A percentile compares a stretch with the other conserved stretches of the same genome.
Evolutionary conservation across 1,140 invertebrate genomes (phyloP).

Genomic region (Anthonomus grandis): DNA sequence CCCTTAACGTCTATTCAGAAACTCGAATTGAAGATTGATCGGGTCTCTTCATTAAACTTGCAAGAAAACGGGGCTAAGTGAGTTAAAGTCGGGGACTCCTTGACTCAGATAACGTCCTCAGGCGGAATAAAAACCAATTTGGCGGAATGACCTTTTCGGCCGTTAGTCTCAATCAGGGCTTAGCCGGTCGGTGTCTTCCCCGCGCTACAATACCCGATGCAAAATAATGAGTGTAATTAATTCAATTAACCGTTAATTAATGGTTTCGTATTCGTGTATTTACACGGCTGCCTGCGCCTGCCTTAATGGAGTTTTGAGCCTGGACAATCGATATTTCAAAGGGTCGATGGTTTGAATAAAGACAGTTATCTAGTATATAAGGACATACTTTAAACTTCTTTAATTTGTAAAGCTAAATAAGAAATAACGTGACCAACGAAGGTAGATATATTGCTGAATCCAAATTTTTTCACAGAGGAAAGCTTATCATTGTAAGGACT

Average conservation of each 20-base stretch:
- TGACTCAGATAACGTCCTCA: constrained; percentile 37
- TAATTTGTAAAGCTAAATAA: too few relatives aligned
- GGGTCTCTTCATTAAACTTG: constrained; percentile 22
- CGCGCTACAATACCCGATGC: constrained; percentile 46
- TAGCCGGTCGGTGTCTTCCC: constrained; percentile 38
- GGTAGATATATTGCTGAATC: too few relatives aligned
- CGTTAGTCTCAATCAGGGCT: constrained; percentile 46
- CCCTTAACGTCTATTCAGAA: too few relatives aligned
- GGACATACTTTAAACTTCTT: too few relatives aligned
- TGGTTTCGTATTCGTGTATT: constrained; percentile 49
- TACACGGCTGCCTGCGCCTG: constrained; percentile 42
- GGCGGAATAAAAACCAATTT: constrained; percentile 45
- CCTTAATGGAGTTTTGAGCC: constrained; percentile 51
- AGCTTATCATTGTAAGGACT: too few relatives aligned
- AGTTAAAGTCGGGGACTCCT: constrained; percentile 33
- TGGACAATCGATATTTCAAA: constrained; percentile 48
- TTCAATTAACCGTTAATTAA: constrained; percentile 54
- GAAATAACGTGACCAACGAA: too few relatives aligned
- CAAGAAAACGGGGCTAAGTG: constrained; percentile 20
- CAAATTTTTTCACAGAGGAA: too few relatives aligned
- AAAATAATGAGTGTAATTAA: constrained; percentile 53
- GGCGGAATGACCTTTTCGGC: constrained; percentile 40
- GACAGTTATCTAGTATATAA: too few relatives aligned
- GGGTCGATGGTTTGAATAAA: too few relatives aligned
- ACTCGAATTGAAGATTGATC: constrained; percentile 18